Evolutionary conservation across 2,797 vertebrate genomes (phyloP).

Genomic region (Thripadectes ignobilis): DNA sequence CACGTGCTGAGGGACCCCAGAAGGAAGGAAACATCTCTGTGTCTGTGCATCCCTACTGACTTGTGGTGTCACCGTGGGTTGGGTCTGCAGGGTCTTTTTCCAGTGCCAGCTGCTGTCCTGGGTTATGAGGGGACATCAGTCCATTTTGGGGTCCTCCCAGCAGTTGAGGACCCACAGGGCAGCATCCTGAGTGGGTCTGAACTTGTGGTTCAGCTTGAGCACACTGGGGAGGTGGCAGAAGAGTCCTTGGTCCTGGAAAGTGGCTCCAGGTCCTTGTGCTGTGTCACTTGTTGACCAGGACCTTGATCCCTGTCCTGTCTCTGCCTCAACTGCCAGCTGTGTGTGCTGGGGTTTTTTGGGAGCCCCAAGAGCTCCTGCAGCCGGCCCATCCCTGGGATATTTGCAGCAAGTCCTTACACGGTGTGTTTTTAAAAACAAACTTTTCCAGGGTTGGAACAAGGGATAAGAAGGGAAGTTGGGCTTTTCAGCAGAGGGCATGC

Average conservation of each 20-base stretch:
- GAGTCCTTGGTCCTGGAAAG: neutral
- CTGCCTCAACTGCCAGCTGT: neutral
- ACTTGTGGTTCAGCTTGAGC: no score
- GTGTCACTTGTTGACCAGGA: neutral
- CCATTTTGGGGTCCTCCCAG: neutral
- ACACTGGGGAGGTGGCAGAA: neutral
- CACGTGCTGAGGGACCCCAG: neutral
- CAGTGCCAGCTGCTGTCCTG: neutral
- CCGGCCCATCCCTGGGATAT: neutral
- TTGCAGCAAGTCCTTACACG: fast-evolving
- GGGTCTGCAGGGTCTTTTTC: neutral
- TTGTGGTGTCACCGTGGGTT: fast-evolving
- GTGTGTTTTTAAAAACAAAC: neutral
- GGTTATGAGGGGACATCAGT: fast-evolving
- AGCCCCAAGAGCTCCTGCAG: neutral
- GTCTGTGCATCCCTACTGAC: neutral
- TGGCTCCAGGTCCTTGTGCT: fast-evolving
- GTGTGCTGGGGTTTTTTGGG: neutral
- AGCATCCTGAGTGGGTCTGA: neutral
- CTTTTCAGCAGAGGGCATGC: fast-evolving
- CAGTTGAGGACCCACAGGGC: neutral
- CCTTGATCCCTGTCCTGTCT: fast-evolving
- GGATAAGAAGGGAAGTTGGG: neutral
- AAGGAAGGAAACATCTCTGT: neutral
- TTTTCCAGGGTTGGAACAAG: fast-evolving